These are phyloP conservation scores for Rhopilema esculentum DNA, from an alignment of 30 jellyfish, hydroid and myxozoan genomes.

Conservation along the genomic window DNA sequence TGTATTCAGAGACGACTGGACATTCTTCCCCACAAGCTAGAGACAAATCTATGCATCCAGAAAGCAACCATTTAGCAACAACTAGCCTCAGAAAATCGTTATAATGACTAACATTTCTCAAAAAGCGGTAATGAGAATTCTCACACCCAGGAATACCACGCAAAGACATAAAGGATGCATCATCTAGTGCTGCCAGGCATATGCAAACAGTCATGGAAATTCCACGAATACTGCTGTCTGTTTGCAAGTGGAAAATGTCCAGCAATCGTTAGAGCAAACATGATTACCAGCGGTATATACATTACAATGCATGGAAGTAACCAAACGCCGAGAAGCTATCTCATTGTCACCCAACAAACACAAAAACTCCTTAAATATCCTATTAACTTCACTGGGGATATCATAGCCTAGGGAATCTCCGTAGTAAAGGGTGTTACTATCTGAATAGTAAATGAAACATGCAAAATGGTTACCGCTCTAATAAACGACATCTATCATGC, in stretches of 20 bases:
- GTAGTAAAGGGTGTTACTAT: background rate
- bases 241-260: background rate
- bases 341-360: background rate
- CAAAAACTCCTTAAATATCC: background rate
- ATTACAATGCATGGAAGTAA: background rate
- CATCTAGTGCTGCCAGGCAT: slow-evolving; percentile 8
- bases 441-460: background rate
- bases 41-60: background rate
- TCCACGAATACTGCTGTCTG: slow-evolving; percentile 16
- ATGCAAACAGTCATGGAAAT: background rate
- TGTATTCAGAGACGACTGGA: background rate
- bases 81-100: slow-evolving; percentile 5
- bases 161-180: slow-evolving; percentile 18
- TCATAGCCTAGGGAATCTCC: background rate
- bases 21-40: background rate
- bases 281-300: background rate
- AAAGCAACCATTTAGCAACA: slow-evolving; percentile 11
- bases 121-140: background rate
- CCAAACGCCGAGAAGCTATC: background rate
- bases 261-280: background rate
- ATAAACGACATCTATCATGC: background rate
- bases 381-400: background rate
- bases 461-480: background rate
- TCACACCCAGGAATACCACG: background rate
- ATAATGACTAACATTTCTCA: background rate